Evolutionary conservation across 2,113 vertebrate species (phyloP).

Genomic region (Recurvirostra avosetta): DNA sequence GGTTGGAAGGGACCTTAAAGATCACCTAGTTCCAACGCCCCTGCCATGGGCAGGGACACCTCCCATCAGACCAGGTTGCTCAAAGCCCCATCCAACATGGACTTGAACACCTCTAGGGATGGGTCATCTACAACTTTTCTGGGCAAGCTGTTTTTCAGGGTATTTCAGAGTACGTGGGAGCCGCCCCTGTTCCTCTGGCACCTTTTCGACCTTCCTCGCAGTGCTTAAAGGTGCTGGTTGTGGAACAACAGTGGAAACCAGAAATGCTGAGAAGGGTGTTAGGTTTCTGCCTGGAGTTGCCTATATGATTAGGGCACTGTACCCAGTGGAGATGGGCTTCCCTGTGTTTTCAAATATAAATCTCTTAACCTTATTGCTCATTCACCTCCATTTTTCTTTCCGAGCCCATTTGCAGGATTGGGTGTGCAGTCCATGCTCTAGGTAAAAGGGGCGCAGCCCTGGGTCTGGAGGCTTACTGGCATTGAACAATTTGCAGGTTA

Average conservation of each 20-base stretch:
- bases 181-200: not conserved
- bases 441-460: not conserved
- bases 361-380: not conserved
- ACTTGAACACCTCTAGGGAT: no score
- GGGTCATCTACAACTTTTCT: no score
- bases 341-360: not conserved
- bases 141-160: no score
- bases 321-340: not conserved
- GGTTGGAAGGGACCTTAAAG: no score
- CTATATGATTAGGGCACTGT: not conserved
- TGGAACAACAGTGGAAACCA: not conserved
- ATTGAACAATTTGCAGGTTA: not conserved
- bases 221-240: not conserved
- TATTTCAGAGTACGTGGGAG: not conserved
- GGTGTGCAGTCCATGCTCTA: not conserved
- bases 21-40: no score
- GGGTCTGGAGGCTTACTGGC: not conserved
- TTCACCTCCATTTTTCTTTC: not conserved
- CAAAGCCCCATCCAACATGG: no score
- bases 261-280: not conserved
- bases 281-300: not conserved
- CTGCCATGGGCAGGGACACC: no score
- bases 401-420: not conserved
- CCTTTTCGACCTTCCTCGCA: not conserved
- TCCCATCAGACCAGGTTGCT: no score